These are phyloP conservation scores for Tetragnatha montana DNA, from an alignment of 2,888 invertebrate species.

Conservation along the genomic window DNA sequence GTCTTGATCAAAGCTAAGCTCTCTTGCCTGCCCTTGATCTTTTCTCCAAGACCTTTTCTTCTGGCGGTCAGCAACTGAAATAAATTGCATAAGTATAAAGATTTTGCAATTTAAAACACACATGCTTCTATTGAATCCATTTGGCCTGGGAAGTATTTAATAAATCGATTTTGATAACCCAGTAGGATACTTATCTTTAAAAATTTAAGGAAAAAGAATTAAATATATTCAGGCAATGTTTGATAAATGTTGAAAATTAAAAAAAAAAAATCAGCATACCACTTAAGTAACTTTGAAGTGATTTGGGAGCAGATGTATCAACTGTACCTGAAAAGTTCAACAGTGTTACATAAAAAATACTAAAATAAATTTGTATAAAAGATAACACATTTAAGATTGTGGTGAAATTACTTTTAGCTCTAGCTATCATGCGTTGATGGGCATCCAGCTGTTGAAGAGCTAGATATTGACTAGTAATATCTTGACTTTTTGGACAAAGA, in stretches of 20 bases:
- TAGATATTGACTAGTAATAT: conserved; percentile 66
- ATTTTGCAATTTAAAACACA: too few species aligned
- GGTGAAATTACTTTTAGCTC: conserved; percentile 58
- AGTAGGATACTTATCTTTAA: too few species aligned
- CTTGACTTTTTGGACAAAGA: conserved; percentile 59
- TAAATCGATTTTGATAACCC: too few species aligned
- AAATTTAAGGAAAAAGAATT: too few species aligned
- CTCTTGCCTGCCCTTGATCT: conserved; percentile 1
- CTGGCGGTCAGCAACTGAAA: conserved; percentile 29
- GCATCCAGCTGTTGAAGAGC: conserved; percentile 63
- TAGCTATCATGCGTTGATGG: conserved; percentile 66
- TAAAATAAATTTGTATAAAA: neutral
- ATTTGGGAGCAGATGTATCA: conserved; percentile 62
- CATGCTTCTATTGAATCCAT: too few species aligned
- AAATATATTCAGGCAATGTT: too few species aligned
- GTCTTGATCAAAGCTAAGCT: neutral
- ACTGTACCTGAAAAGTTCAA: conserved; percentile 42
- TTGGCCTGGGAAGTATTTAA: too few species aligned
- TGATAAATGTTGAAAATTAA: too few species aligned
- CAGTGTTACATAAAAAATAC: neutral
- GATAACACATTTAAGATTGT: neutral
- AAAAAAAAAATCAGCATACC: conserved; percentile 35
- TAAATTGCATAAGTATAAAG: neutral
- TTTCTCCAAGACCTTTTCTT: conserved; percentile 38
- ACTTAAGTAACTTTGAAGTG: conserved; percentile 64